Percentiles rank a stretch among this genome's conserved stretches.
These are phyloP conservation scores for Sarcophilus harrisii DNA, from an alignment of 2,797 vertebrate genomes.

Conservation along the genomic window DNA sequence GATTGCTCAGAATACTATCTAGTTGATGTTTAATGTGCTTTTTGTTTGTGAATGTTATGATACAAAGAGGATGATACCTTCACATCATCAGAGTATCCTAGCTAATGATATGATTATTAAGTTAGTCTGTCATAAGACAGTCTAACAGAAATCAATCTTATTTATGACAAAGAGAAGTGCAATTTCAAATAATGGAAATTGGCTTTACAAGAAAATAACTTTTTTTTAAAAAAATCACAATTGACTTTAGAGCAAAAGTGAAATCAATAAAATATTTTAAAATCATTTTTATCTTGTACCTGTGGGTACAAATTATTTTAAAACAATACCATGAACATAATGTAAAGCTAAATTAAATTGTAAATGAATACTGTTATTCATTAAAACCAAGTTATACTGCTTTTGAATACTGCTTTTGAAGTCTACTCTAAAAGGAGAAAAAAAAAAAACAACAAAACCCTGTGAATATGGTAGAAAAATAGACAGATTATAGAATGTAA, in stretches of 20 bases:
- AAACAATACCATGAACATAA: constrained; percentile 61
- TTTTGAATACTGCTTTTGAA: constrained; percentile 80
- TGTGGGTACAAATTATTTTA: constrained; percentile 65
- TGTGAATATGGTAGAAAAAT: constrained; percentile 79
- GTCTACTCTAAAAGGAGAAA: constrained; percentile 77
- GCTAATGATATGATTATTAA: constrained; percentile 71
- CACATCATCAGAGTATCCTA: constrained; percentile 69
- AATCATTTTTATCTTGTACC: constrained; percentile 56
- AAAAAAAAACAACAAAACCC: constrained; percentile 46
- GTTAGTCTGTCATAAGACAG: constrained; percentile 63
- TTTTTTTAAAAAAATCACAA: constrained; percentile 57
- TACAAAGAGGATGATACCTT: constrained; percentile 71
- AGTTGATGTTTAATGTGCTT: constrained; percentile 70
- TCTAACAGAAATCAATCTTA: constrained; percentile 59
- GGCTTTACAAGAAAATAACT: constrained; percentile 39
- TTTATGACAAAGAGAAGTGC: constrained; percentile 67
- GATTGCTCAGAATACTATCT: constrained; percentile 78
- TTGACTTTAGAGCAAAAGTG: constrained; percentile 51
- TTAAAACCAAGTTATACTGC: constrained; percentile 75
- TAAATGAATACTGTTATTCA: constrained; percentile 68
- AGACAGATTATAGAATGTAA: constrained; percentile 79
- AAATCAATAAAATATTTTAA: constrained; percentile 50
- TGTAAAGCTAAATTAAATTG: constrained; percentile 66
- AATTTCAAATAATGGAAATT: constrained; percentile 54
- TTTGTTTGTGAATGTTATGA: constrained; percentile 67